A percentile compares a stretch with the other conserved stretches of the same genome.
phyloP scores from a whole-genome alignment of 1,140 invertebrate genomes.

The Laupala kohalensis region DNA sequence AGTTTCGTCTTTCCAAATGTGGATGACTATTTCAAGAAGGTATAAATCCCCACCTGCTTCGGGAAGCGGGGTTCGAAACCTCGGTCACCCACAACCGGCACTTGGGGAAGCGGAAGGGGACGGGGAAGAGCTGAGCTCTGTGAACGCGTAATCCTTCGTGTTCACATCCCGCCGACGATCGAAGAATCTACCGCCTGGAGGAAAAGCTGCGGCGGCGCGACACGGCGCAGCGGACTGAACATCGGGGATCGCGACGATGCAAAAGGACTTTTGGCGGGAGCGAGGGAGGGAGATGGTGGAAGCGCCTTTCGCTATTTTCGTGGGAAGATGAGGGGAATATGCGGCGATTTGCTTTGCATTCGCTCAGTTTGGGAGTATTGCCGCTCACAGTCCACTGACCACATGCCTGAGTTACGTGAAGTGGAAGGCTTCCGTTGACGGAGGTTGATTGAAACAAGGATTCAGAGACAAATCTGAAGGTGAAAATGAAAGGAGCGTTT shows the following conservation, averaged over 20 bases:
- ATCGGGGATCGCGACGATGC: too few species aligned
- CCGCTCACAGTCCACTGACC: too few species aligned
- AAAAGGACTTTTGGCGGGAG: background rate
- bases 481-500: too few species aligned
- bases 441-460: too few species aligned
- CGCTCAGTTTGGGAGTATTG: background rate
- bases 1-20: too few species aligned
- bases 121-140: background rate
- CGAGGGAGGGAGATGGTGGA: background rate
- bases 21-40: too few species aligned
- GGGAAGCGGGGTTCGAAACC: background rate
- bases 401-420: too few species aligned
- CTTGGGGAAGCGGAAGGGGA: background rate
- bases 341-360: background rate
- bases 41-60: too few species aligned
- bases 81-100: background rate
- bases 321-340: too few species aligned
- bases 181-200: background rate
- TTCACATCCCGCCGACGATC: background rate
- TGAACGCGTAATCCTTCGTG: background rate
- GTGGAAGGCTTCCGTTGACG: too few species aligned
- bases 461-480: too few species aligned
- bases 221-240: background rate
- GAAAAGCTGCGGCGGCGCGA: too few species aligned
- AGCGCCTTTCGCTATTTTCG: background rate